These are phyloP conservation scores for mouse (Mus musculus) DNA, from an alignment of 2,113 vertebrate species.

Conservation along the genomic window GRCm39 chr4:31797501-31798000, in stretches of 20 bases:
- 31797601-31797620: background rate
- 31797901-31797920: too few species aligned
- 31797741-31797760: too few species aligned
- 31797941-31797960: background rate
- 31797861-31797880: too few species aligned
- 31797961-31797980: background rate
- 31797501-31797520: too few species aligned
- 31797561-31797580: background rate
- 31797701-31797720: background rate
- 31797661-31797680: background rate
- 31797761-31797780: too few species aligned
- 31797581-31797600: background rate
- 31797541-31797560: background rate
- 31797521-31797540: background rate
- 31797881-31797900: too few species aligned
- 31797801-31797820: too few species aligned
- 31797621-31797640: background rate
- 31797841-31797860: too few species aligned
- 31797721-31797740: too few species aligned
- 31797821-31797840: too few species aligned
- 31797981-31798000: background rate
- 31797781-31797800: too few species aligned
- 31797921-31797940: background rate
- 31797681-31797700: background rate
- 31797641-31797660: background rate